A percentile compares a stretch with the other conserved stretches of the same genome.
Conservation (phyloP, 2,797 vertebrate species). For the Poliocrania exsul region DNA sequence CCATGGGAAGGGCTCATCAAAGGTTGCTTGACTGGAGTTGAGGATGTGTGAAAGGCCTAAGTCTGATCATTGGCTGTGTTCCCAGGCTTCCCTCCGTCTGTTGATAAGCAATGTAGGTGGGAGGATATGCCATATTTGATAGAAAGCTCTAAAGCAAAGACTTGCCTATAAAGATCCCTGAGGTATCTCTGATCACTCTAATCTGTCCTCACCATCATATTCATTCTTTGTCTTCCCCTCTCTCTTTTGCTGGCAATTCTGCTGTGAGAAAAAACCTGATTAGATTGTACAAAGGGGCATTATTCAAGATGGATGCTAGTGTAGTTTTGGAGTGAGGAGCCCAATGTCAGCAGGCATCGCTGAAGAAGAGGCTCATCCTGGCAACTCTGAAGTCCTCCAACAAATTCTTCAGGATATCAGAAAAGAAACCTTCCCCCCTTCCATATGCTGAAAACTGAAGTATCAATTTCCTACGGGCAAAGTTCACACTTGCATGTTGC, state of each 20-base stretch:
- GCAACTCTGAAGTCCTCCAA: background rate
- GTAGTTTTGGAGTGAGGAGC: background rate
- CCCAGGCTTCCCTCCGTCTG: constrained; percentile 63
- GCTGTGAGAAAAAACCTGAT: constrained; percentile 23
- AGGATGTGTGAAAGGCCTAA: constrained; percentile 59
- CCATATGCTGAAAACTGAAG: background rate
- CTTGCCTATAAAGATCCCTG: constrained; percentile 67
- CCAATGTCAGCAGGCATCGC: background rate
- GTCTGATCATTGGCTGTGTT: constrained; percentile 56
- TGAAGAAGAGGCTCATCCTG: constrained; percentile 3
- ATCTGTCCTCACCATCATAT: background rate
- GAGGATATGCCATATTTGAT: constrained; percentile 52
- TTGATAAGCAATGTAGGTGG: constrained; percentile 51
- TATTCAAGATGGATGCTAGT: constrained; percentile 8
- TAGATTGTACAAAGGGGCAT: background rate
- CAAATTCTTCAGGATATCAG: background rate
- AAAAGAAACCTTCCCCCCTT: background rate
- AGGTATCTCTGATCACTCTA: constrained; percentile 61
- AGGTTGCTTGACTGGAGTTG: constrained; percentile 50
- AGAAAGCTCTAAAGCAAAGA: constrained; percentile 63
- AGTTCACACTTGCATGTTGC: constrained; percentile 12
- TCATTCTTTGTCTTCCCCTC: background rate
- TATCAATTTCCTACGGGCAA: background rate
- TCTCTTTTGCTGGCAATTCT: constrained; percentile 26
- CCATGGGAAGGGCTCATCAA: constrained; percentile 44